Percentiles rank a stretch among this genome's conserved stretches.
These are phyloP conservation scores for Cheilosia grossa DNA, from an alignment of 2,888 invertebrate genomes.

Conservation along the genomic window DNA sequence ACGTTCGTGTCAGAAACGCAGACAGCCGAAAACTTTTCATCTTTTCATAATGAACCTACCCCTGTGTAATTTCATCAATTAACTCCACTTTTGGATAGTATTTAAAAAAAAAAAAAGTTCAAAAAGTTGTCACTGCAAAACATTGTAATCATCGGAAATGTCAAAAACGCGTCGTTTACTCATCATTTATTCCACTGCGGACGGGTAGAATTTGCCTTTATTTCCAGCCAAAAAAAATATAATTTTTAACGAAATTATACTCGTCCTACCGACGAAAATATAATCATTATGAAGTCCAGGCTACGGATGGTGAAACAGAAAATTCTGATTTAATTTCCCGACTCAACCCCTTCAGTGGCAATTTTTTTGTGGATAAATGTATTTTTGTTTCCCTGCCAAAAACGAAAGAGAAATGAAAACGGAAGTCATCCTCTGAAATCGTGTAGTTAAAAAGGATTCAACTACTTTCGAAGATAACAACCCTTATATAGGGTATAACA, in stretches of 20 bases:
- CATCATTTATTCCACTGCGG: conserved; percentile 74
- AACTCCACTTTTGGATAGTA: conserved; percentile 62
- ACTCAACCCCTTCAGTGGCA: conserved; percentile 9
- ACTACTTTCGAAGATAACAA: conserved; percentile 58
- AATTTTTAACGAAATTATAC: conserved; percentile 64
- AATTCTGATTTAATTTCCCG: conserved; percentile 61
- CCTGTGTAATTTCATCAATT: conserved; percentile 70
- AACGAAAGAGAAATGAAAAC: conserved; percentile 41
- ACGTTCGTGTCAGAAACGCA: conserved; percentile 54
- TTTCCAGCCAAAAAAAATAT: conserved; percentile 55
- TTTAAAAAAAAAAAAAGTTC: conserved; percentile 23
- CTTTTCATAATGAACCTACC: conserved; percentile 61
- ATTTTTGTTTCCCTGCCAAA: conserved; percentile 35
- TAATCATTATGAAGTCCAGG: conserved; percentile 60
- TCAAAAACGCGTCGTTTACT: conserved; percentile 72
- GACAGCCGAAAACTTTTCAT: conserved; percentile 47
- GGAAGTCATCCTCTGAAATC: conserved; percentile 52
- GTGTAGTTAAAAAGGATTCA: conserved; percentile 60
- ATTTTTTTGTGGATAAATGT: conserved; percentile 40
- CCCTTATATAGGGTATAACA: conserved; percentile 27
- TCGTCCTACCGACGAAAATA: conserved; percentile 27
- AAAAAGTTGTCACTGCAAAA: conserved; percentile 48
- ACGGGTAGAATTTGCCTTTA: conserved; percentile 56
- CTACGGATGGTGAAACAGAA: conserved; percentile 39
- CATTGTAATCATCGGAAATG: conserved; percentile 74